phyloP scores from a whole-genome alignment of 2,113 vertebrate genomes.

The Tychaedon coryphoeus region DNA sequence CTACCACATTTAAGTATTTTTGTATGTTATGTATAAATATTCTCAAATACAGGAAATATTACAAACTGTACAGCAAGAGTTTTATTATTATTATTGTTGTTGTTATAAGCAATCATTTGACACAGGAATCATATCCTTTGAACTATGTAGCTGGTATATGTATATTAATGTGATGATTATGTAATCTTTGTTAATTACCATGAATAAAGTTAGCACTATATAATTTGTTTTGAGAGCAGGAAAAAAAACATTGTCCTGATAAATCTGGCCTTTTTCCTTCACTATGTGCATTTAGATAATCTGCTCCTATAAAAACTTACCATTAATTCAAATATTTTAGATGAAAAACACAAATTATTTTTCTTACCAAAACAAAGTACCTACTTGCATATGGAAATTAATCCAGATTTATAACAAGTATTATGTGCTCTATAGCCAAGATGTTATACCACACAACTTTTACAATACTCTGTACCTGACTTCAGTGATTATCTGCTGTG shows the following conservation, averaged over 20 bases:
- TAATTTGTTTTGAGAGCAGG: not conserved
- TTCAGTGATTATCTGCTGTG: slow-evolving; percentile 29
- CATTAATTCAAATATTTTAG: not conserved
- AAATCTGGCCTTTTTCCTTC: not conserved
- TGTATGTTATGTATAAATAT: slow-evolving; percentile 53
- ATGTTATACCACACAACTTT: not conserved
- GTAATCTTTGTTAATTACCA: not conserved
- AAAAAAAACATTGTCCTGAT: not conserved
- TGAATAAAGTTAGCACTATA: not conserved
- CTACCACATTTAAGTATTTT: slow-evolving; percentile 55
- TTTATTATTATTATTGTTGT: slow-evolving; percentile 12
- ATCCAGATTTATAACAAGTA: slow-evolving; percentile 21
- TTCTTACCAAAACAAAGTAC: slow-evolving; percentile 4
- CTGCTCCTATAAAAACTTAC: not conserved
- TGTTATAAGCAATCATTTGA: slow-evolving; percentile 50
- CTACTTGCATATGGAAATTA: not conserved
- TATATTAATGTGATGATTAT: slow-evolving; percentile 34
- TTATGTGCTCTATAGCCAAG: slow-evolving; percentile 6
- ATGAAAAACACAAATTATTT: not conserved
- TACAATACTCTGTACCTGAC: not conserved
- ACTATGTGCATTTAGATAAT: not conserved
- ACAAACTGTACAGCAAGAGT: slow-evolving; percentile 58
- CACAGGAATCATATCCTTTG: slow-evolving; percentile 86
- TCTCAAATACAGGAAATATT: slow-evolving; percentile 47
- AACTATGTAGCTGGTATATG: slow-evolving; percentile 58